phyloP scores from a whole-genome alignment of 2,888 invertebrate genomes.

The Pristionchus exspectatus region DNA sequence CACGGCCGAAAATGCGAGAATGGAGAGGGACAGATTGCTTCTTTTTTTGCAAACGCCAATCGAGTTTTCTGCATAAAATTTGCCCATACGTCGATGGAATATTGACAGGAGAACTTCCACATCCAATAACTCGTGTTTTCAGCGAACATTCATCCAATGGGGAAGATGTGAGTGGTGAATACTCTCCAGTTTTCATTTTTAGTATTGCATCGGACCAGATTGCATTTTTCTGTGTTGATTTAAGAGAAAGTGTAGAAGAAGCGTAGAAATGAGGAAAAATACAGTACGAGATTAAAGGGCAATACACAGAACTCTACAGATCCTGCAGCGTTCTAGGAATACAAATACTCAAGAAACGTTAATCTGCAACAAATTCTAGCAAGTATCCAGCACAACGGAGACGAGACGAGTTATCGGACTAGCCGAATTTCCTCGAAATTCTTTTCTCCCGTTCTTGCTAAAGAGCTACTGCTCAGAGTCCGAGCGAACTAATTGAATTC shows the following conservation, averaged over 20 bases:
- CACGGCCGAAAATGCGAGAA: neutral
- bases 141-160: too few species aligned
- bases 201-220: too few species aligned
- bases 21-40: neutral
- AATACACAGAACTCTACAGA: too few species aligned
- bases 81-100: too few species aligned
- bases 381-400: neutral
- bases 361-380: neutral
- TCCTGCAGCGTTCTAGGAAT: neutral
- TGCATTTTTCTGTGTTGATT: too few species aligned
- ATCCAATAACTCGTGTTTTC: too few species aligned
- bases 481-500: neutral
- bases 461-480: conserved; percentile 14
- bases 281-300: too few species aligned
- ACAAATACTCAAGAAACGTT: neutral
- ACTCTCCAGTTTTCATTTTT: too few species aligned
- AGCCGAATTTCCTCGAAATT: neutral
- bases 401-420: neutral
- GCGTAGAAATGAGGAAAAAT: too few species aligned
- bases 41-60: neutral
- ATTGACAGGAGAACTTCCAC: too few species aligned
- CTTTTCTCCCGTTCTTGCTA: conserved; percentile 24
- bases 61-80: neutral
- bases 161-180: too few species aligned
- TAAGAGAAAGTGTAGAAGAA: too few species aligned